phyloP scores from a whole-genome alignment of 2,888 invertebrate genomes.

The Hydrotaea cyrtoneurina region DNA sequence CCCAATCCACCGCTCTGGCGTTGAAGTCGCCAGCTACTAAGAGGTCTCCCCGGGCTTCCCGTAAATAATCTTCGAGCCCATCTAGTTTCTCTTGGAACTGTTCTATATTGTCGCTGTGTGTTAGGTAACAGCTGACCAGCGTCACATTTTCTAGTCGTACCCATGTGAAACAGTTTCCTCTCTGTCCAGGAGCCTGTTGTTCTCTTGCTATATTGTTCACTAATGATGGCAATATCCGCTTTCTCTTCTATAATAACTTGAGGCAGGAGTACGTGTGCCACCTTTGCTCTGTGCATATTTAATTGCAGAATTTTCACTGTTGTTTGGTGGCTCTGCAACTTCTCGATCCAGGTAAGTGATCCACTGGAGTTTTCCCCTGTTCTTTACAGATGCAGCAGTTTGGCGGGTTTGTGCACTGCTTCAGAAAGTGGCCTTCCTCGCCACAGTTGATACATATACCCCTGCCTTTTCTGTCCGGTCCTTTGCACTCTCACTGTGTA shows the following conservation, averaged over 20 bases:
- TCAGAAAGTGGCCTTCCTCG: conserved; percentile 4
- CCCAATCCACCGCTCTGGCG: no score
- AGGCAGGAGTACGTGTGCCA: neutral
- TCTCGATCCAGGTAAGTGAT: neutral
- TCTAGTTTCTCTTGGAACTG: neutral
- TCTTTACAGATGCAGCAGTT: neutral
- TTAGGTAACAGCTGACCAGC: neutral
- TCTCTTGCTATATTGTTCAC: no score
- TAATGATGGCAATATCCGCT: no score
- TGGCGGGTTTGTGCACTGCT: neutral
- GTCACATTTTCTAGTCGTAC: no score
- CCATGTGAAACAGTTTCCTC: neutral
- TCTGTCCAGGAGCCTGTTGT: no score
- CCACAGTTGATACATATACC: conserved; percentile 37
- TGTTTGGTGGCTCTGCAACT: neutral
- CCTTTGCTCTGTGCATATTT: conserved; percentile 22
- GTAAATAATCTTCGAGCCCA: no score
- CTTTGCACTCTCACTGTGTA: neutral
- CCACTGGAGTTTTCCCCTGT: neutral
- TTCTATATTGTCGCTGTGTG: neutral
- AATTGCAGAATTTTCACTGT: neutral
- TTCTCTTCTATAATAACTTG: neutral
- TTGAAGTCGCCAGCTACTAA: no score
- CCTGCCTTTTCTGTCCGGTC: neutral
- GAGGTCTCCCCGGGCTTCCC: no score